Conservation (phyloP, 2,888 invertebrate species). For the Hydrotaea cyrtoneurina region DNA sequence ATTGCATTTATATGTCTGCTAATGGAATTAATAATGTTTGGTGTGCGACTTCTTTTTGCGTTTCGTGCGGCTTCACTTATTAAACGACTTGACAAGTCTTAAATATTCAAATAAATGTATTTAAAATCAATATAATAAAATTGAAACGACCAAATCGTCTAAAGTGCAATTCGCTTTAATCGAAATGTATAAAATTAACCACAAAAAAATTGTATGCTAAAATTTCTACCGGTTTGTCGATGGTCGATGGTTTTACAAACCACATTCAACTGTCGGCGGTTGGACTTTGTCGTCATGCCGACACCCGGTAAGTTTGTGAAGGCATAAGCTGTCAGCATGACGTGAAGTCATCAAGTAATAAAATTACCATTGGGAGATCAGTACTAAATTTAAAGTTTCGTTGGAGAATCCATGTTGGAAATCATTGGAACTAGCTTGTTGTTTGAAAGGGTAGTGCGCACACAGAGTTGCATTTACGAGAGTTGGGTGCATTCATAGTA, state of each 20-base stretch:
- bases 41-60: neutral
- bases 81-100: slow-evolving; percentile 29
- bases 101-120: slow-evolving; percentile 27
- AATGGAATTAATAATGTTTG: slow-evolving; percentile 37
- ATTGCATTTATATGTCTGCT: slow-evolving; percentile 27
- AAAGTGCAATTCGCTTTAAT: neutral
- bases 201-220: slow-evolving; percentile 14
- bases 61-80: neutral
- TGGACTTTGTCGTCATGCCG: neutral
- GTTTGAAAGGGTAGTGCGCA: too few relatives aligned
- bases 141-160: neutral
- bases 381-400: neutral
- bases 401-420: neutral
- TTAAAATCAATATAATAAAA: slow-evolving; percentile 6
- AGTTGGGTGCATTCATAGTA: too few relatives aligned
- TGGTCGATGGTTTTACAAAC: neutral
- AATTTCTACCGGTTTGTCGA: neutral
- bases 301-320: neutral
- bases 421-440: neutral
- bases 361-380: neutral
- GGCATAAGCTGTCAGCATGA: neutral
- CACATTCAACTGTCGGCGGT: neutral
- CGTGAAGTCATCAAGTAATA: slow-evolving; percentile 9
- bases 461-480: too few relatives aligned
- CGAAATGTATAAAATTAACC: neutral